These are phyloP conservation scores for Minunthozetes semirufus DNA, from an alignment of 2,888 invertebrate species.

Conservation along the genomic window DNA sequence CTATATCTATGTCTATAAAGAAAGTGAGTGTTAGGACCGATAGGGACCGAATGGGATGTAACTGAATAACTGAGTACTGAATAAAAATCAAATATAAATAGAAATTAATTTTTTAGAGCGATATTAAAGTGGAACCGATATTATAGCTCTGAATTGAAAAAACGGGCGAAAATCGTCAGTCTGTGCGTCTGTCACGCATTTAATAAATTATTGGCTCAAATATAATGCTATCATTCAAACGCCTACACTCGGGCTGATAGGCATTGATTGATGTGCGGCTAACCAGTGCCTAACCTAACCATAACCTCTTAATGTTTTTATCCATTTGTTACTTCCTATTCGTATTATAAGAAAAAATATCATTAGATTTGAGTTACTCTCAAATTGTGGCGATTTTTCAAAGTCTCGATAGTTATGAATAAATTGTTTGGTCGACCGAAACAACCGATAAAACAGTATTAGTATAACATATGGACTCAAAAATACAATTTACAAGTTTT, in stretches of 20 bases:
- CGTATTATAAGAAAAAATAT: slow-evolving; percentile 12
- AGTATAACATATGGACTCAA: slow-evolving; percentile 24
- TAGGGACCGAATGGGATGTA: background rate
- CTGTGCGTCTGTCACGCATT: slow-evolving; percentile 7
- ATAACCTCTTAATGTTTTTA: background rate
- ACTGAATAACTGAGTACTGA: background rate
- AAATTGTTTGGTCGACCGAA: slow-evolving; percentile 24
- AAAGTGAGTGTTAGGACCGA: background rate
- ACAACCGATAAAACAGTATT: background rate
- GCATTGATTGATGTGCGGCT: slow-evolving; percentile 30
- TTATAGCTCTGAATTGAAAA: background rate
- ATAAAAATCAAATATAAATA: slow-evolving; percentile 8
- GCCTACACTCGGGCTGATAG: slow-evolving; percentile 16
- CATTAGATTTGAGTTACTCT: slow-evolving; percentile 17
- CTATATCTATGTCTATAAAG: background rate
- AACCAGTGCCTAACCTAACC: slow-evolving; percentile 2
- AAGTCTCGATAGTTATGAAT: slow-evolving; percentile 16
- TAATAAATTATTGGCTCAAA: slow-evolving; percentile 20
- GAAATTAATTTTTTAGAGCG: background rate
- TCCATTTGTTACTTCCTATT: slow-evolving; percentile 30
- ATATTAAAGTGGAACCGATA: slow-evolving; percentile 7
- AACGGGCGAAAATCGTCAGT: background rate
- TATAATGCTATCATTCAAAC: slow-evolving; percentile 21
- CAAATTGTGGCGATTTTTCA: background rate
- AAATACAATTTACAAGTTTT: slow-evolving; percentile 20